Conservation (phyloP, 2,113 vertebrate species). For the Stictonetta naevosa region DNA sequence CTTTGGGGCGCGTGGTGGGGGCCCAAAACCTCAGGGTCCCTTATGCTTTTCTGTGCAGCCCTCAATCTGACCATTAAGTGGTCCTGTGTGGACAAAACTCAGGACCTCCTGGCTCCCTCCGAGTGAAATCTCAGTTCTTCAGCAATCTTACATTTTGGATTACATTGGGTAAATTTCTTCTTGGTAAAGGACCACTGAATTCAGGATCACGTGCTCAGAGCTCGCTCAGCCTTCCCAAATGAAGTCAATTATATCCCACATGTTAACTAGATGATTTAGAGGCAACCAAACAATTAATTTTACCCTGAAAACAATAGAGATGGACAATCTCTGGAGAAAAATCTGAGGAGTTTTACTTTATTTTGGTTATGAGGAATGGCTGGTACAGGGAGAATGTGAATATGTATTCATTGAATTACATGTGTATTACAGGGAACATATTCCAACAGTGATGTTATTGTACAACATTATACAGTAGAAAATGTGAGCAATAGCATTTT, state of each 20-base stretch:
- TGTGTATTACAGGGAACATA: background rate
- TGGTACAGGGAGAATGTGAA: background rate
- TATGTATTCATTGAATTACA: background rate
- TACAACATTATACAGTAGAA: background rate
- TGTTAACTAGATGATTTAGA: background rate
- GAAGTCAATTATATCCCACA: background rate
- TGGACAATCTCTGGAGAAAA: background rate
- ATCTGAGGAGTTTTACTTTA: background rate
- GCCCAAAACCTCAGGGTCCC: background rate
- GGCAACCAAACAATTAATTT: background rate
- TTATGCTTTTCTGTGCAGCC: background rate
- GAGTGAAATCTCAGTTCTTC: background rate
- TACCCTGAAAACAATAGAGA: background rate
- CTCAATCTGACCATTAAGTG: background rate
- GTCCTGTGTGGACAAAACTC: background rate
- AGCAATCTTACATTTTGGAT: background rate
- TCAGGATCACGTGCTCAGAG: background rate
- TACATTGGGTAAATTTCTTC: background rate
- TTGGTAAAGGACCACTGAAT: background rate
- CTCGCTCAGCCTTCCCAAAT: background rate
- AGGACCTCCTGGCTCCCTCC: background rate
- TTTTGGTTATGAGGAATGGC: background rate
- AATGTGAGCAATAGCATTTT: background rate
- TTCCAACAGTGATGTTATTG: background rate
- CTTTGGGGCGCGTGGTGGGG: background rate